Conservation (phyloP, 2,888 invertebrate genomes). For the Phragmatobia fuliginosa region DNA sequence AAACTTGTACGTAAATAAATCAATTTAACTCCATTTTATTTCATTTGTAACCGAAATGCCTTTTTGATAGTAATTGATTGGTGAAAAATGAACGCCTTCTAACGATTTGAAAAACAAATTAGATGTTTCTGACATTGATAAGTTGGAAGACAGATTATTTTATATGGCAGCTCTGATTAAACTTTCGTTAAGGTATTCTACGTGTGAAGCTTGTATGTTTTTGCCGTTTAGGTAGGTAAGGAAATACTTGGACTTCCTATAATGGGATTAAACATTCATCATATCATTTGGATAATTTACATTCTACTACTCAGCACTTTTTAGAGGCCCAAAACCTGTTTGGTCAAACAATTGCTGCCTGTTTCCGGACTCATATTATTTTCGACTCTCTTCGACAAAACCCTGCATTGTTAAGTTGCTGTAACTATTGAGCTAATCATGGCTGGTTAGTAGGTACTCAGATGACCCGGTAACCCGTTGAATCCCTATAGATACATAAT, state of each 20-base stretch:
- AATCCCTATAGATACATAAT: too few relatives aligned
- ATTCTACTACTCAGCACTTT: too few relatives aligned
- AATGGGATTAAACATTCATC: neutral
- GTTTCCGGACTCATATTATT: too few relatives aligned
- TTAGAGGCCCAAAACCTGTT: too few relatives aligned
- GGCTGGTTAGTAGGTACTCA: too few relatives aligned
- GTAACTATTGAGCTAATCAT: too few relatives aligned
- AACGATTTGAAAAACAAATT: neutral
- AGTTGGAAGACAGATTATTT: neutral
- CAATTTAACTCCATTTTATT: slow-evolving; percentile 43
- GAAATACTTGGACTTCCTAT: neutral
- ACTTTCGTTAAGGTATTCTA: neutral
- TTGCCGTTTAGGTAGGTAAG: neutral
- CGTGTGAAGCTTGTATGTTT: neutral
- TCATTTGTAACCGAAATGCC: slow-evolving; percentile 32
- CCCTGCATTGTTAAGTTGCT: too few relatives aligned
- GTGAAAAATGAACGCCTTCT: slow-evolving; percentile 21
- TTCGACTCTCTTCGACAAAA: too few relatives aligned
- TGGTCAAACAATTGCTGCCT: too few relatives aligned
- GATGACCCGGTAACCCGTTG: too few relatives aligned
- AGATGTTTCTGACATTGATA: neutral
- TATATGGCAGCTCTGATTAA: neutral
- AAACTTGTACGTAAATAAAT: slow-evolving; percentile 64
- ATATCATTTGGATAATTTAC: too few relatives aligned
- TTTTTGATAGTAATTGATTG: slow-evolving; percentile 46